phyloP scores from a whole-genome alignment of 2,113 vertebrate genomes.

The Macquaria australasica region DNA sequence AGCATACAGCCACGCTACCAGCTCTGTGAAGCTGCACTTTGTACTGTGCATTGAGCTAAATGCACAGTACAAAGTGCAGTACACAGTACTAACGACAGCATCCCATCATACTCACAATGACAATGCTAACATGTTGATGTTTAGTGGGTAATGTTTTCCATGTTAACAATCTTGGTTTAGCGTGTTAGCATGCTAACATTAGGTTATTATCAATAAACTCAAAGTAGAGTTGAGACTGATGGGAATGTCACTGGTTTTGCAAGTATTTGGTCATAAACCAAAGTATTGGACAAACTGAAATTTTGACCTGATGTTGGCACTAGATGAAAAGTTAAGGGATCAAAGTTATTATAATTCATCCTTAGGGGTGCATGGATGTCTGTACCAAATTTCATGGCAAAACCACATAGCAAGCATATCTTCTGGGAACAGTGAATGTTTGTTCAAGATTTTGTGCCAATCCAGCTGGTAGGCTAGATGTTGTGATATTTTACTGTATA shows the following conservation, averaged over 20 bases:
- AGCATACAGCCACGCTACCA: not conserved
- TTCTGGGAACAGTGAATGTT: not conserved
- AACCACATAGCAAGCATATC: not conserved
- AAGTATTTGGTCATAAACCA: not conserved
- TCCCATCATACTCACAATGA: not conserved
- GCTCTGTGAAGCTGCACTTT: not conserved
- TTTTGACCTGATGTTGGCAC: too few species aligned
- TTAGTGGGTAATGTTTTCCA: not conserved
- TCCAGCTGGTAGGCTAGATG: too few species aligned
- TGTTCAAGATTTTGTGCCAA: too few species aligned
- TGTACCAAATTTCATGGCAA: not conserved
- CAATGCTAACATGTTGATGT: not conserved
- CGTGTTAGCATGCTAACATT: not conserved
- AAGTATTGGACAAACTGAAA: too few species aligned
- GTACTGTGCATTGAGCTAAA: not conserved
- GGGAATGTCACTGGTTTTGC: not conserved
- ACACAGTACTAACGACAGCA: not conserved
- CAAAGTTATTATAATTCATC: too few species aligned
- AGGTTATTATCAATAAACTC: not conserved
- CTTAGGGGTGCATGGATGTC: not conserved
- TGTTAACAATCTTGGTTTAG: not conserved
- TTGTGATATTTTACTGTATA: not conserved
- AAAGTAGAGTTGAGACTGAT: not conserved
- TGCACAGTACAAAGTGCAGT: not conserved
- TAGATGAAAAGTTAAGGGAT: too few species aligned